Percentiles rank a stretch among this genome's conserved stretches.
Evolutionary conservation across 2,888 invertebrate genomes (phyloP).

Genomic region (Caenorhabditis macrosperma): DNA sequence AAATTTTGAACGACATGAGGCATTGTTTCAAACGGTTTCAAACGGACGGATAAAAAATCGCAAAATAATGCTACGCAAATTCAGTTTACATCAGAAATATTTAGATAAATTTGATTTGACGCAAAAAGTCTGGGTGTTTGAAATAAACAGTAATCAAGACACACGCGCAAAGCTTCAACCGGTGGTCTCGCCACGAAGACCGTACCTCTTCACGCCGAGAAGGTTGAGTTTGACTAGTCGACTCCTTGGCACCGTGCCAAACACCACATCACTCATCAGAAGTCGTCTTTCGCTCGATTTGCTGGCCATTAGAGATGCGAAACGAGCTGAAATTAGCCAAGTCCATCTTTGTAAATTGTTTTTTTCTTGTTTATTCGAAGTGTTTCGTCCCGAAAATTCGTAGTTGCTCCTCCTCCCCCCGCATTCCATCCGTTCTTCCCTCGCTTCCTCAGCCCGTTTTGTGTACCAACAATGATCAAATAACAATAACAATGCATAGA

Average conservation of each 20-base stretch:
- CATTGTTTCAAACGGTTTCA: no score
- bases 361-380: slow-evolving; percentile 6
- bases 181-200: no score
- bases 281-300: slow-evolving; percentile 41
- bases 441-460: slow-evolving; percentile 20
- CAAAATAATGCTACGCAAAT: no score
- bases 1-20: no score
- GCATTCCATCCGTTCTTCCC: background rate
- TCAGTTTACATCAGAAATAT: no score
- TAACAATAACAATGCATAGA: slow-evolving; percentile 29
- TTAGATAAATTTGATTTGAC: no score
- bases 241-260: slow-evolving; percentile 50
- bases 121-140: no score
- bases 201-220: slow-evolving; percentile 1
- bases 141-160: no score
- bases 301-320: slow-evolving; percentile 47
- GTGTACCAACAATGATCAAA: slow-evolving; percentile 45
- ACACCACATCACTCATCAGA: slow-evolving; percentile 47
- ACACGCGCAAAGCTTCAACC: no score
- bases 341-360: no score
- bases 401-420: background rate
- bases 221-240: slow-evolving; percentile 28
- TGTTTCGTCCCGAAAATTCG: background rate
- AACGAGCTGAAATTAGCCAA: slow-evolving; percentile 28
- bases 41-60: no score